Percentiles rank a stretch among this genome's conserved stretches.
Evolutionary conservation across 2,888 invertebrate species (phyloP).

Genomic region (Mesoligia furuncula): DNA sequence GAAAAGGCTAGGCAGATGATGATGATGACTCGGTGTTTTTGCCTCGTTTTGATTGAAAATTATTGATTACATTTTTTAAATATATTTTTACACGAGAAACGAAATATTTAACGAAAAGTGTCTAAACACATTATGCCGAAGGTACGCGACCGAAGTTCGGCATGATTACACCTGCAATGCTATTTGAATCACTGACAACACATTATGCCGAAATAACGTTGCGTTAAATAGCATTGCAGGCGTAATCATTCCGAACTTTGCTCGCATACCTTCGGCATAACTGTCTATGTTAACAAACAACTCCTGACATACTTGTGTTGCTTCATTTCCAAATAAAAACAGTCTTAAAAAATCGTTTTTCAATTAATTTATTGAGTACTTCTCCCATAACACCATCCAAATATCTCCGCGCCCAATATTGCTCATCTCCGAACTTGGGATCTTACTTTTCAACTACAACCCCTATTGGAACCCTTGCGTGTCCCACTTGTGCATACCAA

Average conservation of each 20-base stretch:
- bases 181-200: no score
- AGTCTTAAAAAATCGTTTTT: neutral
- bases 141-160: no score
- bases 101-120: neutral
- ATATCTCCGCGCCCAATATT: constrained; percentile 55
- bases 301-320: neutral
- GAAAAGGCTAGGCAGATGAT: no score
- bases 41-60: neutral
- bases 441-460: constrained; percentile 50
- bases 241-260: no score
- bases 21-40: neutral
- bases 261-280: no score
- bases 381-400: constrained; percentile 8
- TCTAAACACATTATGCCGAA: no score
- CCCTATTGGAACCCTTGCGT: constrained; percentile 42
- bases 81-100: neutral
- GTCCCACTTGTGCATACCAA: constrained; percentile 42
- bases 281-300: neutral
- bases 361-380: neutral
- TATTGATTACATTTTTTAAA: neutral
- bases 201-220: no score
- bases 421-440: constrained; percentile 32
- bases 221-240: no score
- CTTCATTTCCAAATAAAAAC: neutral
- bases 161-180: no score